These are phyloP conservation scores for Eumacrocentrus americanus DNA, from an alignment of 2,888 invertebrate species.

Conservation along the genomic window DNA sequence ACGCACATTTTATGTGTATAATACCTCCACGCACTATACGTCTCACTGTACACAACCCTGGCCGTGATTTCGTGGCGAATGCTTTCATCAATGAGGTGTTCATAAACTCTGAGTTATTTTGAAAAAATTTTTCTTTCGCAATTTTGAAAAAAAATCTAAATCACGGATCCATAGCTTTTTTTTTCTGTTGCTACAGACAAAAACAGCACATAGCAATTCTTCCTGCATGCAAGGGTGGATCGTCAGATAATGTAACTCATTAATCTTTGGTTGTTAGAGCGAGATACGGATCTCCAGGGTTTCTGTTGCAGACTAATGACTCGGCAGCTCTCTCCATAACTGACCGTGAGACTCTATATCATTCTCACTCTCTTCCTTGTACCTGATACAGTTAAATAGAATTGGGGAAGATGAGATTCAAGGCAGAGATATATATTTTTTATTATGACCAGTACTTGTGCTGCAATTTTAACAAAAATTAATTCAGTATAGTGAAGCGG, in stretches of 20 bases:
- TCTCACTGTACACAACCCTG: neutral
- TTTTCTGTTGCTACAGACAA: neutral
- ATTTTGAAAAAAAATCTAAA: no score
- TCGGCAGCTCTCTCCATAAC: slow-evolving; percentile 1
- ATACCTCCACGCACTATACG: neutral
- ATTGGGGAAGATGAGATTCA: no score
- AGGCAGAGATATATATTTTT: no score
- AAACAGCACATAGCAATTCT: slow-evolving; percentile 29
- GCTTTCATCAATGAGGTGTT: no score
- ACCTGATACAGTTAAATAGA: neutral
- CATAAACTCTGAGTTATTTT: no score
- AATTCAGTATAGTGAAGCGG: no score
- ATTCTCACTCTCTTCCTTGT: neutral
- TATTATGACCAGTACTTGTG: neutral
- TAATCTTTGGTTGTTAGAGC: slow-evolving; percentile 56
- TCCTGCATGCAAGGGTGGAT: slow-evolving; percentile 39
- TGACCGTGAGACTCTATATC: neutral
- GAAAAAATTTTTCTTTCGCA: no score
- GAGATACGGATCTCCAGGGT: slow-evolving; percentile 54
- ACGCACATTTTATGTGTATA: neutral
- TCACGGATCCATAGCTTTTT: neutral
- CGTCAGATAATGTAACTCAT: slow-evolving; percentile 56
- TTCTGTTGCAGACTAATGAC: slow-evolving; percentile 57
- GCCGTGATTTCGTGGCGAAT: no score
- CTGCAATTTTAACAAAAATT: neutral